These are phyloP conservation scores for Chrysogorgia sp. DNA, from an alignment of 92 coral and sea anemone genomes.

Conservation along the genomic window DNA sequence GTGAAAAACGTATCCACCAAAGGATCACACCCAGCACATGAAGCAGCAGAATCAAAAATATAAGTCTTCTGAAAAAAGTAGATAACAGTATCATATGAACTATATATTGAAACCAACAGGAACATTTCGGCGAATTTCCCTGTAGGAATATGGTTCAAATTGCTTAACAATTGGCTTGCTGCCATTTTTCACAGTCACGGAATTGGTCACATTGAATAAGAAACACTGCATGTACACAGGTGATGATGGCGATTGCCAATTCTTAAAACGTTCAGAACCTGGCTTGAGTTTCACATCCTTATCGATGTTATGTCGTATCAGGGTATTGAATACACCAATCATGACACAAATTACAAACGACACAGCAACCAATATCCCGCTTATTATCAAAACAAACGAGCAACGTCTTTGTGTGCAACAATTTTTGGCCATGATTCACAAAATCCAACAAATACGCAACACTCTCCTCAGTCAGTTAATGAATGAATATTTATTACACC, in stretches of 20 bases:
- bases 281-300: conserved; percentile 79
- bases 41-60: conserved; percentile 87
- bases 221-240: conserved; percentile 92
- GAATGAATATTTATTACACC: too few relatives aligned
- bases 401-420: neutral
- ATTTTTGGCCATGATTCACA: neutral
- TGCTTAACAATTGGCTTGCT: conserved; percentile 76
- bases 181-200: conserved; percentile 68
- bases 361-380: conserved; percentile 57
- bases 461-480: neutral
- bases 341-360: conserved; percentile 63
- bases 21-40: conserved; percentile 82
- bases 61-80: conserved; percentile 88
- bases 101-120: conserved; percentile 65
- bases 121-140: conserved; percentile 81
- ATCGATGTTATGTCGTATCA: conserved; percentile 64
- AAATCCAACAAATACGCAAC: neutral
- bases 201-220: conserved; percentile 76
- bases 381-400: conserved; percentile 20
- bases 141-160: conserved; percentile 92
- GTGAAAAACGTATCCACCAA: conserved; percentile 64
- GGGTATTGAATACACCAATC: conserved; percentile 58
- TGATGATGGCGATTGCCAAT: conserved; percentile 79
- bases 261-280: conserved; percentile 75
- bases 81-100: conserved; percentile 64